Base-by-base conservation (phyloP, 92 coral and sea anemone genomes). In the Epizoanthus illoricatus region DNA sequence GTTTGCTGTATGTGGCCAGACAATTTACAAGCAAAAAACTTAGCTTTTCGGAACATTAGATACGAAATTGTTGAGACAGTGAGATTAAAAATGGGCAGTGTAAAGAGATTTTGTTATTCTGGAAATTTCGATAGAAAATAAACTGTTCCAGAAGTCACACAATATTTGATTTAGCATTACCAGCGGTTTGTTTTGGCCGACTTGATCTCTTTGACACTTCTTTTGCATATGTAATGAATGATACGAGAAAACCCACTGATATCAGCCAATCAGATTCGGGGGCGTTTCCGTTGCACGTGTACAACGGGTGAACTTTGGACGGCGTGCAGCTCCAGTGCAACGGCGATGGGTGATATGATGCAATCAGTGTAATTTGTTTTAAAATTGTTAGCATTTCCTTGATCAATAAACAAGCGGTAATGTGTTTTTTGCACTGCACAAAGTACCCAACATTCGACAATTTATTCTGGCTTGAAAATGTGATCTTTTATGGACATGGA, bases 171-270 rank as follows among this genome's bases (percentile, higher is more conserved):
- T 28, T 28, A 28, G 33, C 33, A 7, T 18, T 19, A 2, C 4
- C n/a, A n/a, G 20, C 5, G 18, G 15, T 12, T 16, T 33, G 55
- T 49, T 49, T 49, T 49, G 55, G 55, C 10, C 56, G 3, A 15
- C 1, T 11, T 43, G 49, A 43, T 43, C 49, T 43, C 8, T 45
- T 45, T 0, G 52, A 7, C 9, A 45, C 1, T 39, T 2, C 54
- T 68, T 33, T 47, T 69, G 54, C 20, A n/a, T 33, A 24, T 4
- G 8, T 23, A 21, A 24, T 16, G 4, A 75, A 59, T 20, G 72
- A 45, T 54, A 78, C 67, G 82, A 42, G 82, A 63, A 78, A 78
- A 78, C 80, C 72, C 82, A 62, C 41, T 28, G 18, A 41, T 62
- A 75, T 20, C 41, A 64, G 41, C 82, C 82, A 78, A 78, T 78